These are phyloP conservation scores for Drosophila meridionalis DNA, from an alignment of 2,888 invertebrate genomes.

Conservation along the genomic window DNA sequence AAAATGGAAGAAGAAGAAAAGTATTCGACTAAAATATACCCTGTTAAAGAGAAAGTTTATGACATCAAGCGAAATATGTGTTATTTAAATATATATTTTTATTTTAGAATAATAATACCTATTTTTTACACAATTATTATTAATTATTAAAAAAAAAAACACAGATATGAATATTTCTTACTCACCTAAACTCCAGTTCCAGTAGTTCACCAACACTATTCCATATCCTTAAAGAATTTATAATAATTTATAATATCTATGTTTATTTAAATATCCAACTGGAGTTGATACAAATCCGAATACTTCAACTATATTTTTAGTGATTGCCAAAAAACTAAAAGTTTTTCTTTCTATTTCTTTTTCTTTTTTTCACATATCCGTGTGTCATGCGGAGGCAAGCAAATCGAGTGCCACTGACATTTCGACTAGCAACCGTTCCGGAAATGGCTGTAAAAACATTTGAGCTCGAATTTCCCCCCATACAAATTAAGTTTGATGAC, in stretches of 20 bases:
- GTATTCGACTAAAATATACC: constrained; percentile 5
- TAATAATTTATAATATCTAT: no score
- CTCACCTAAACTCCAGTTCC: no score
- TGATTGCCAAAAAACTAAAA: neutral
- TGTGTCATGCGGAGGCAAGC: constrained; percentile 27
- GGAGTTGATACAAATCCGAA: neutral
- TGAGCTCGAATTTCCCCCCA: constrained; percentile 60
- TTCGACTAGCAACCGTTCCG: constrained; percentile 44
- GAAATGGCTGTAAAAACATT: constrained; percentile 74
- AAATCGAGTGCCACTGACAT: constrained; percentile 29
- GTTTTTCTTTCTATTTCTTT: neutral
- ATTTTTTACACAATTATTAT: no score
- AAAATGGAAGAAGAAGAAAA: neutral
- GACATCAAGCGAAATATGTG: neutral
- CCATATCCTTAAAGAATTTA: neutral
- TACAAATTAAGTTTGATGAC: constrained; percentile 74
- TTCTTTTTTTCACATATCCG: constrained; percentile 5
- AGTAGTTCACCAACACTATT: neutral
- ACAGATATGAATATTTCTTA: no score
- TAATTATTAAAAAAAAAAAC: no score
- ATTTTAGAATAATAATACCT: no score
- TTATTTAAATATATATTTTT: neutral
- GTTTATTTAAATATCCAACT: neutral
- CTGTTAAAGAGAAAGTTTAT: neutral
- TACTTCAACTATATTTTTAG: neutral